Evolutionary conservation across 2,888 invertebrate species (phyloP).

Genomic region (Thereva nobilitata): DNA sequence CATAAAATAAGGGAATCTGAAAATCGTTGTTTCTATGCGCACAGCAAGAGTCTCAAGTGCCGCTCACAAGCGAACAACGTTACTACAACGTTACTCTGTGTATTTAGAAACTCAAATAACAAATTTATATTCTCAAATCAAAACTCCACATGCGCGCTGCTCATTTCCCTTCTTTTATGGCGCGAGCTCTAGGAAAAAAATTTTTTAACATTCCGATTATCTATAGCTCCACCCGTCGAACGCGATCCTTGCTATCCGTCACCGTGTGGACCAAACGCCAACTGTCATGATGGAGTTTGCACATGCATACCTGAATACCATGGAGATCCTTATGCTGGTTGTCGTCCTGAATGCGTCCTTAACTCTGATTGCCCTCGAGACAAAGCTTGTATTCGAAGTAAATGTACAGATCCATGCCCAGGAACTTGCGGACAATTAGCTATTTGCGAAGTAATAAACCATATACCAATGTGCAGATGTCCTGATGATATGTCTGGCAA

Average conservation of each 20-base stretch:
- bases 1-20: no score
- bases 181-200: no score
- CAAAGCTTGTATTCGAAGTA: conserved; percentile 70
- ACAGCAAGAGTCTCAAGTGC: no score
- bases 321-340: conserved; percentile 72
- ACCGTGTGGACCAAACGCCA: conserved; percentile 72
- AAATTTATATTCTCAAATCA: no score
- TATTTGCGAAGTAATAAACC: conserved; percentile 71
- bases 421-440: conserved; percentile 73
- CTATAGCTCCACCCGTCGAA: conserved; percentile 54
- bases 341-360: conserved; percentile 71
- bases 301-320: conserved; percentile 66
- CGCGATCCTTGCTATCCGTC: conserved; percentile 66
- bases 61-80: no score
- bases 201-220: background rate
- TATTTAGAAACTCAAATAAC: no score
- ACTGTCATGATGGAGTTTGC: conserved; percentile 69
- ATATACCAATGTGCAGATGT: conserved; percentile 72
- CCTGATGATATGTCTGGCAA: conserved; percentile 65
- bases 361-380: conserved; percentile 71
- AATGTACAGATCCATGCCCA: conserved; percentile 74
- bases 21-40: no score
- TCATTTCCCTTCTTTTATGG: no score
- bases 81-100: no score
- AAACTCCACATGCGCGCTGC: no score